phyloP scores from a whole-genome alignment of 2,113 vertebrate species.

The Paramormyrops kingsleyae region DNA sequence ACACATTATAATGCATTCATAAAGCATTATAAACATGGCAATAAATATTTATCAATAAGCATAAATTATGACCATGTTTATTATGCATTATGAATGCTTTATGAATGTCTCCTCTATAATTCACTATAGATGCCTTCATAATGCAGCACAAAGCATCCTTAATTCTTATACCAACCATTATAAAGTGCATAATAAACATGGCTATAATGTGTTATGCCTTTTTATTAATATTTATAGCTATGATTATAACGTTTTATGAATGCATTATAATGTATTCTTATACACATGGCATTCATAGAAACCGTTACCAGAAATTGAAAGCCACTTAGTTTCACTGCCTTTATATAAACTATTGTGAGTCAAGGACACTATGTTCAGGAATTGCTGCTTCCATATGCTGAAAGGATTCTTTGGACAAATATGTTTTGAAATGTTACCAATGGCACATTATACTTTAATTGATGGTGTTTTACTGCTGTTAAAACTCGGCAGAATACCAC shows the following conservation, averaged over 20 bases:
- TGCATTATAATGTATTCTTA: neutral
- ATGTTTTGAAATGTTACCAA: neutral
- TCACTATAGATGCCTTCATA: neutral
- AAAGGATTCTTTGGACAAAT: neutral
- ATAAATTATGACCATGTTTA: neutral
- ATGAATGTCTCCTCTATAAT: neutral
- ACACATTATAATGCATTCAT: neutral
- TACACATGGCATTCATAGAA: neutral
- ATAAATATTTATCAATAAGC: neutral
- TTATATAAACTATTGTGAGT: neutral
- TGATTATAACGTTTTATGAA: neutral
- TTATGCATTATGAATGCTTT: neutral
- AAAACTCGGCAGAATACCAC: neutral
- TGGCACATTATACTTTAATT: neutral
- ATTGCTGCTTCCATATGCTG: neutral
- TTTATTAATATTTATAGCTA: neutral
- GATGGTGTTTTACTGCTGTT: neutral
- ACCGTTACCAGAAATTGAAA: neutral
- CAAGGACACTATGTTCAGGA: neutral
- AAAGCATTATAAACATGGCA: neutral
- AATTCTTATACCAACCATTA: neutral
- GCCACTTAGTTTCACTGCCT: neutral
- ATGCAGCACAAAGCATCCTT: neutral
- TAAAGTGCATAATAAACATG: neutral
- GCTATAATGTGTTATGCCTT: neutral